phyloP scores from a whole-genome alignment of 2,113 vertebrate species.

The Pogona vitticeps region DNA sequence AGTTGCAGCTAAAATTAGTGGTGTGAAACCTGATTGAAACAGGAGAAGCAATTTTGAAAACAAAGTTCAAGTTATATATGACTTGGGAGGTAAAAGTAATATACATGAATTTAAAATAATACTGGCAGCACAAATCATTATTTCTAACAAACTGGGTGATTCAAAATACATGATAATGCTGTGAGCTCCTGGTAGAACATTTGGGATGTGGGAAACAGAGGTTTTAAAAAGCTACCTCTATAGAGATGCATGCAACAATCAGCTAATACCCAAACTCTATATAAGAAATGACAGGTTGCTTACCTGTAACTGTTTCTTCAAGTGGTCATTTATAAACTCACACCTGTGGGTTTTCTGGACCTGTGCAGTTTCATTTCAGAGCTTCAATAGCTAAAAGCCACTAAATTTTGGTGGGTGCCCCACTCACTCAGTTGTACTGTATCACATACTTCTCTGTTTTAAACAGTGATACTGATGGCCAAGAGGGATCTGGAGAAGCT shows the following conservation, averaged over 20 bases:
- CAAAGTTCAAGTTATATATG: not conserved
- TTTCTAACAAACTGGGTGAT: too few relatives aligned
- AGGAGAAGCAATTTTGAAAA: slow-evolving; percentile 21
- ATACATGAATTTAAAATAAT: not conserved
- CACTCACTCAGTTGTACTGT: too few relatives aligned
- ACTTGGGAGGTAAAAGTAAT: slow-evolving; percentile 8
- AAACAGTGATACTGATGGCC: too few relatives aligned
- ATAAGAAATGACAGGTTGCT: not conserved
- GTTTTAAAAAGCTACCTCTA: not conserved
- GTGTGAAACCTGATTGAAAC: slow-evolving; percentile 87
- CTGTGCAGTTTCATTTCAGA: too few relatives aligned
- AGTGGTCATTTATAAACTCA: too few relatives aligned
- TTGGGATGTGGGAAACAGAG: not conserved
- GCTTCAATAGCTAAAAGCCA: too few relatives aligned
- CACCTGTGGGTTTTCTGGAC: too few relatives aligned
- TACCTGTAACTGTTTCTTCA: too few relatives aligned
- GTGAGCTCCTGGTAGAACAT: not conserved
- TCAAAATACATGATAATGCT: not conserved
- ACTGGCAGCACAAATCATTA: not conserved
- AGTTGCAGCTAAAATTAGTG: slow-evolving; percentile 96
- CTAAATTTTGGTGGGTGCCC: too few relatives aligned
- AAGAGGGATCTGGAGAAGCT: too few relatives aligned
- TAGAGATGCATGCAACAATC: not conserved
- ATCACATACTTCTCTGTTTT: too few relatives aligned
- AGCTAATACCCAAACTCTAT: not conserved